Evolutionary conservation across 1,140 invertebrate species (phyloP).

Genomic region (Galendromus occidentalis): DNA sequence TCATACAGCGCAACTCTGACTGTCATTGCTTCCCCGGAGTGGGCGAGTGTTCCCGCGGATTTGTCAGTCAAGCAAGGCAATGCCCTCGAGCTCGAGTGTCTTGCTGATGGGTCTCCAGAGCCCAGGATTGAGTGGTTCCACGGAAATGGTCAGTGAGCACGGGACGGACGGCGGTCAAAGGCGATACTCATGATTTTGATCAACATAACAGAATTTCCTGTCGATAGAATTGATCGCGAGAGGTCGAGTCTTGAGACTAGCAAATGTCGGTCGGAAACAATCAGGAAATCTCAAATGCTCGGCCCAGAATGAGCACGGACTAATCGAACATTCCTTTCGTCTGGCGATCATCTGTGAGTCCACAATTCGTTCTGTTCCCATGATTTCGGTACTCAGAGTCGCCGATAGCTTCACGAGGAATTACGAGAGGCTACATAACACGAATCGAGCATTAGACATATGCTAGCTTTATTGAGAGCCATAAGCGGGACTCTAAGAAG

Average conservation of each 20-base stretch:
- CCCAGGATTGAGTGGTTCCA: not conserved
- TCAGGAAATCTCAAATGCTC: not conserved
- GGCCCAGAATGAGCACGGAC: not conserved
- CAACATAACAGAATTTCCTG: too few species aligned
- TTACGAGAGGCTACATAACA: too few species aligned
- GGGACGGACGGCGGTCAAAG: too few species aligned
- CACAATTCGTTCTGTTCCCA: too few species aligned
- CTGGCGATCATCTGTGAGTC: not conserved
- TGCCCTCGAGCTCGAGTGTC: not conserved
- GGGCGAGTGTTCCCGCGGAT: not conserved
- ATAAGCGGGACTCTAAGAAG: too few species aligned
- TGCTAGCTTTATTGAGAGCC: too few species aligned
- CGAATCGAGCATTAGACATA: too few species aligned
- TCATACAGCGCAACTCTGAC: slow-evolving; percentile 11
- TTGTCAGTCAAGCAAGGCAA: not conserved
- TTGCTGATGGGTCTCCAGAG: not conserved
- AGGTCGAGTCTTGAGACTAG: too few species aligned
- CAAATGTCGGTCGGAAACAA: not conserved
- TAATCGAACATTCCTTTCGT: not conserved
- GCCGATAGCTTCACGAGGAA: too few species aligned
- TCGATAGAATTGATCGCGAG: too few species aligned
- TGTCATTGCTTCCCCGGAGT: slow-evolving; percentile 14
- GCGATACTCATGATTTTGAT: not conserved
- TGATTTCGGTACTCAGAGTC: too few species aligned
- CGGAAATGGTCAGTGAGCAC: not conserved